These are phyloP conservation scores for Xylota segnis DNA, from an alignment of 2,888 invertebrate species.

Conservation along the genomic window DNA sequence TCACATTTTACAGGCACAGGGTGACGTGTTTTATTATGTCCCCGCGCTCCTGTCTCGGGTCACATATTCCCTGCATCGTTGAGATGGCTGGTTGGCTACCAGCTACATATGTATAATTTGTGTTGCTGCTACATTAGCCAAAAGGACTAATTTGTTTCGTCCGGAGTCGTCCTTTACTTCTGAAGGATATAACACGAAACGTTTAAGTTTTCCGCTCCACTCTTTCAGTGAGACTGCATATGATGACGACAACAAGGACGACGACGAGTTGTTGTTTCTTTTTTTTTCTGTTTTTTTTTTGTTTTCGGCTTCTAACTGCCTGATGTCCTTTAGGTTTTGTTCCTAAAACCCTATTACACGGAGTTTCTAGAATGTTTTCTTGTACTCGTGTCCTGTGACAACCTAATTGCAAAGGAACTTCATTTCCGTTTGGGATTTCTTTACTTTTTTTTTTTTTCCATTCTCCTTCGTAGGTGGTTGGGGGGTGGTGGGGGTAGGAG, in stretches of 20 bases:
- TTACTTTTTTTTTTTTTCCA: neutral
- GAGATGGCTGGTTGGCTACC: slow-evolving; percentile 26
- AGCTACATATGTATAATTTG: slow-evolving; percentile 29
- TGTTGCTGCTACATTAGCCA: slow-evolving; percentile 66
- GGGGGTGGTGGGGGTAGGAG: slow-evolving; percentile 5
- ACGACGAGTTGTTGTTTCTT: too few species aligned
- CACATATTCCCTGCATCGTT: slow-evolving; percentile 29
- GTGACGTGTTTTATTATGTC: slow-evolving; percentile 40
- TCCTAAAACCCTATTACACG: slow-evolving; percentile 44
- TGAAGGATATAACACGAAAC: slow-evolving; percentile 56
- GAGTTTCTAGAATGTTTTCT: slow-evolving; percentile 64
- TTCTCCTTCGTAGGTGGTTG: neutral
- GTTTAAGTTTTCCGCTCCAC: slow-evolving; percentile 58
- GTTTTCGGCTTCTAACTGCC: neutral
- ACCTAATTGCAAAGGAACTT: slow-evolving; percentile 74
- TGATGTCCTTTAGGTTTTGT: neutral
- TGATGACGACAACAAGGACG: slow-evolving; percentile 11
- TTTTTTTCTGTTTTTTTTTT: slow-evolving; percentile 5
- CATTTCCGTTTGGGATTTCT: slow-evolving; percentile 45
- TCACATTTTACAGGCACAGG: slow-evolving; percentile 68
- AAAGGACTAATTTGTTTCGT: slow-evolving; percentile 63
- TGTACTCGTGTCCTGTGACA: slow-evolving; percentile 58
- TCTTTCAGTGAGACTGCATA: slow-evolving; percentile 18
- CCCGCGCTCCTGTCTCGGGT: neutral
- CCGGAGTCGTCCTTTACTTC: slow-evolving; percentile 9